phyloP scores from a whole-genome alignment of 2,113 vertebrate genomes.

The Cephalopterus ornatus region DNA sequence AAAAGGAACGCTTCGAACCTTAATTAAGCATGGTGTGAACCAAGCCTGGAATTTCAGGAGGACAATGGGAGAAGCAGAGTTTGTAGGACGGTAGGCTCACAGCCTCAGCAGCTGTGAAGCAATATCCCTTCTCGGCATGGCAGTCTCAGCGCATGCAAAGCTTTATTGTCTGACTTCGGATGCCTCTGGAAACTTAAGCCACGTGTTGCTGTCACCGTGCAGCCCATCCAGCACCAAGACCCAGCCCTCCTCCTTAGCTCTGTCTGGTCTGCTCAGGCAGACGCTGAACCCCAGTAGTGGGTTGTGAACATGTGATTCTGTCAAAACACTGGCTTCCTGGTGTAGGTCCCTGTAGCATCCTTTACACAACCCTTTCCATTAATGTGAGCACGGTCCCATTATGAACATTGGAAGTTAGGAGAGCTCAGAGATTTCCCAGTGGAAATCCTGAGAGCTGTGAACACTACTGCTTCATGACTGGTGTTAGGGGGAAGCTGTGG shows the following conservation, averaged over 20 bases:
- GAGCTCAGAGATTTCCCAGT: not conserved
- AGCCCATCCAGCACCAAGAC: rapidly evolving
- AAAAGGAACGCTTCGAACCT: not conserved
- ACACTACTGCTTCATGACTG: not conserved
- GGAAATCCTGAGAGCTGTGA: not conserved
- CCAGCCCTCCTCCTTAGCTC: not conserved
- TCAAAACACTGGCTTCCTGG: not conserved
- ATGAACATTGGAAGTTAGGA: not conserved
- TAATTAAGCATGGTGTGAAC: not conserved
- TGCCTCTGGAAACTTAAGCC: not conserved
- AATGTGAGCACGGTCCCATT: not conserved
- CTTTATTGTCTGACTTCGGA: rapidly evolving
- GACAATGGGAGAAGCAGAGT: not conserved
- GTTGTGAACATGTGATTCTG: not conserved
- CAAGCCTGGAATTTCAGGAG: not conserved
- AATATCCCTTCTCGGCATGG: not conserved
- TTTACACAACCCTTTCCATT: not conserved
- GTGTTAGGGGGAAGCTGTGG: not conserved
- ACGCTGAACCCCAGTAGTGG: rapidly evolving
- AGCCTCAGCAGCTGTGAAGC: not conserved
- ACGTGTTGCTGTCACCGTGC: not conserved
- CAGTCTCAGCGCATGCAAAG: not conserved
- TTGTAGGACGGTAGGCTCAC: not conserved
- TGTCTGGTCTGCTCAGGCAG: not conserved
- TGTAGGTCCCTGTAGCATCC: not conserved